Evolutionary conservation across 2,113 vertebrate genomes (phyloP).

Genomic region (Barnardius zonarius): DNA sequence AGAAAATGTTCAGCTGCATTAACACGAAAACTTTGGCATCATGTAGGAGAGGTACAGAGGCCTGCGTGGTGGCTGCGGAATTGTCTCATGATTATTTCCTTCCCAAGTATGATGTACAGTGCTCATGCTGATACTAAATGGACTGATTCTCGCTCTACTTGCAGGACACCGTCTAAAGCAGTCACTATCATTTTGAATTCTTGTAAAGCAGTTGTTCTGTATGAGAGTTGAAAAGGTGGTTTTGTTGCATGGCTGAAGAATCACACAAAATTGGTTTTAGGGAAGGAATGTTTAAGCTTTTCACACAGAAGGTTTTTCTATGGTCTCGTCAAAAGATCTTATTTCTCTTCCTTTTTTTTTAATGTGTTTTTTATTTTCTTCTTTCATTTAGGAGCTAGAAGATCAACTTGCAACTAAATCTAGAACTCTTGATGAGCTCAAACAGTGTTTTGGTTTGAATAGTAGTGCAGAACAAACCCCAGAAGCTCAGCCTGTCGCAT

Average conservation of each 20-base stretch:
- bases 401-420: slow-evolving; percentile 74
- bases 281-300: not conserved
- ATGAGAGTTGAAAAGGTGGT: not conserved
- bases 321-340: not conserved
- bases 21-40: not conserved
- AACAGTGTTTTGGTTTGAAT: slow-evolving; percentile 23
- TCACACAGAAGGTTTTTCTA: not conserved
- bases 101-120: not conserved
- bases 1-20: not conserved
- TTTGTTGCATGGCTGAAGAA: not conserved
- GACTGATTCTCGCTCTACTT: not conserved
- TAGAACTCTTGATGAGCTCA: slow-evolving; percentile 76
- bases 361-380: not conserved
- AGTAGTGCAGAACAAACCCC: not conserved
- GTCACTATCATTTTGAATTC: not conserved
- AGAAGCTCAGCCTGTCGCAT: not conserved
- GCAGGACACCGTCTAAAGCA: not conserved
- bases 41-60: not conserved
- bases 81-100: not conserved
- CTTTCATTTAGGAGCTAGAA: slow-evolving; percentile 75
- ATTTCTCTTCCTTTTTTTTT: not conserved
- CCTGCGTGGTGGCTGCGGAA: not conserved
- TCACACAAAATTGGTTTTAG: not conserved
- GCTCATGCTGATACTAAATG: not conserved
- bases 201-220: not conserved